Evolutionary conservation across 2,888 invertebrate species (phyloP).

Genomic region (Leuctra nigra): DNA sequence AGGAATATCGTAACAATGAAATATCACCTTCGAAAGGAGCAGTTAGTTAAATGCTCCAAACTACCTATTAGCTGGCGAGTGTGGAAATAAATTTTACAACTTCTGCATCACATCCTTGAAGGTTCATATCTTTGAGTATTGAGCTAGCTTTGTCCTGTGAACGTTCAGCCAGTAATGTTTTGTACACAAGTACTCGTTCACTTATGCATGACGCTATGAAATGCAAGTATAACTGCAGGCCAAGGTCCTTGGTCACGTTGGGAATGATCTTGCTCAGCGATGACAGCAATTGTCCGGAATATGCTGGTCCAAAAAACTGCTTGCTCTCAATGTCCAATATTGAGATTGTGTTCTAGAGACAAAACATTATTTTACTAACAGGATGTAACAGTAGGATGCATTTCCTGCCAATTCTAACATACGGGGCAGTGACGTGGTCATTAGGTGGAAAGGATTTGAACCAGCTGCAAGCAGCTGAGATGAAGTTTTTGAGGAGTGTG

Average conservation of each 20-base stretch:
- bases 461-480: too few species aligned
- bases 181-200: conserved; percentile 32
- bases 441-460: too few species aligned
- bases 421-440: too few species aligned
- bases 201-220: conserved; percentile 31
- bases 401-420: too few species aligned
- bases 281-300: conserved; percentile 30
- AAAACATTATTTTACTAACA: too few species aligned
- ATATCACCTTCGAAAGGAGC: too few species aligned
- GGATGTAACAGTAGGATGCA: too few species aligned
- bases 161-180: conserved; percentile 24
- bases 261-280: conserved; percentile 19
- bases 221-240: conserved; percentile 31
- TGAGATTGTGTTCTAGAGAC: conserved; percentile 32
- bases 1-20: too few species aligned
- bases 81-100: conserved; percentile 27
- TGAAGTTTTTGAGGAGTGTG: too few species aligned
- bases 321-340: conserved; percentile 31
- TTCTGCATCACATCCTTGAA: conserved; percentile 29
- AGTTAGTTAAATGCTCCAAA: too few species aligned
- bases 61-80: too few species aligned
- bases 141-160: conserved; percentile 11
- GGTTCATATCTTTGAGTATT: conserved; percentile 16
- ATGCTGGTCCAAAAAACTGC: conserved; percentile 33
- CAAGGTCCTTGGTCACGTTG: conserved; percentile 29